Base-by-base conservation (phyloP, 1,140 invertebrate genomes). In the Papilio helenus region DNA sequence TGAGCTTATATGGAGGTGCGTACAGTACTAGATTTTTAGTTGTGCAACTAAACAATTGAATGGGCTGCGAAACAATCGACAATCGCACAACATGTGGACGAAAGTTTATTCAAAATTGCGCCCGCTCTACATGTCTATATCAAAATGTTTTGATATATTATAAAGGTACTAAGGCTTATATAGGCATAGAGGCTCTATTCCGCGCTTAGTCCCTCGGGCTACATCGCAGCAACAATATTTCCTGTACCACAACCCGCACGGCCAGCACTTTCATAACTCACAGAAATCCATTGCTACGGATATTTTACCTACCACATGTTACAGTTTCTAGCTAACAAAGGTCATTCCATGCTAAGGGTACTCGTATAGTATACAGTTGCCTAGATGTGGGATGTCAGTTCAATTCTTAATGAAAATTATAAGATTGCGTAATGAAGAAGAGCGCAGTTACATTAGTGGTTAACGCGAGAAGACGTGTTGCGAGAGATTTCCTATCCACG, bases 221-320 rank as follows among this genome's bases (percentile, higher is more conserved):
- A 34, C 61, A 29, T 34, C 26, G 23, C 3, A 29, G 26, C 26
- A 68, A 68, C 61, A 68, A 68, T 68, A 68, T 68, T 68, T 26
- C 55, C 20, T 29, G 23, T 29, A 68, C 61, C 61, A 7, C 58
- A 61, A 61, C 58, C 61, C 61, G 26, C 26, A 16, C 23, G 12
- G 12, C 61, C 61, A 12, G 3, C 26, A n/a, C 61, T 68, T 68
- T 29, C 23, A 68, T 68, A 68, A 68, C 61, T 68, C 61, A 68
- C 61, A 68, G 26, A 34, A 68, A 68, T 68, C 61, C 26, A 68
- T 68, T 68, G 23, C 61, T 2, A 4, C 1, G 26, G 26, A 68
- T 68, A 68, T 68, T 68, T 68, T 18, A 68, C 26, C 61, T 68
- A 68, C 12, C 4, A 1, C 61, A 4, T 68, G 26, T 68, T 16